These are phyloP conservation scores for Lepeophtheirus salmonis DNA, from an alignment of 1,140 invertebrate genomes.

Conservation along the genomic window DNA sequence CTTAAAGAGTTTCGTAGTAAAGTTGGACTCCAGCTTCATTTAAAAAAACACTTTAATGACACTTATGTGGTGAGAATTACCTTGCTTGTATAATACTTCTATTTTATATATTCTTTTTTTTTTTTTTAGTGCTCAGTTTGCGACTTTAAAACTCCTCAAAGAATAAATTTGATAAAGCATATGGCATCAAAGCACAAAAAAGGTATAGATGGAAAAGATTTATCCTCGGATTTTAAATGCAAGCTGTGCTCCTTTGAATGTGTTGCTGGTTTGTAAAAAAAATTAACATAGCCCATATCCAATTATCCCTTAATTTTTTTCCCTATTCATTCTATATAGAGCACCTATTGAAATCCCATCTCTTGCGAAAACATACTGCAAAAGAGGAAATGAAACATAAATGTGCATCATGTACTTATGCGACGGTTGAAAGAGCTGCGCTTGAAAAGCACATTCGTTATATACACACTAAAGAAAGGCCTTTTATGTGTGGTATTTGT, in stretches of 20 bases:
- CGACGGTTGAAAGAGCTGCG: constrained; percentile 31
- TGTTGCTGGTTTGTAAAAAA: constrained; percentile 4
- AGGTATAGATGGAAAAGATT: constrained; percentile 22
- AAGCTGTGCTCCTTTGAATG: constrained; percentile 22
- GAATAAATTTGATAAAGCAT: constrained; percentile 24
- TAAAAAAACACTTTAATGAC: constrained; percentile 12
- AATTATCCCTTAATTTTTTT: too few species aligned
- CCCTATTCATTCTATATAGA: too few species aligned
- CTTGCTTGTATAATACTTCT: not conserved
- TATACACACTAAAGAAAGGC: constrained; percentile 25
- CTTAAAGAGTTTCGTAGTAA: constrained; percentile 8
- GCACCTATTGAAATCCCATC: constrained; percentile 24
- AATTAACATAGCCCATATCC: too few species aligned
- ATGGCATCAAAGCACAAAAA: constrained; percentile 23
- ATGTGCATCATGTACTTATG: constrained; percentile 31
- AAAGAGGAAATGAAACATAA: constrained; percentile 25
- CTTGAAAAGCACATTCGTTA: constrained; percentile 30
- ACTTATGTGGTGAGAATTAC: too few species aligned
- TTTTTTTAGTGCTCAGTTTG: constrained; percentile 13
- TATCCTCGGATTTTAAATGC: constrained; percentile 22
- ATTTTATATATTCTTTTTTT: not conserved
- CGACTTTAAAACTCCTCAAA: constrained; percentile 21
- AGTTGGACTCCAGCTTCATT: constrained; percentile 10
- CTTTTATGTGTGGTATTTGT: constrained; percentile 26
- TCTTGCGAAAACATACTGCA: constrained; percentile 21